These are phyloP conservation scores for Hemibagrus guttatus DNA, from an alignment of 2,797 vertebrate genomes.

Conservation along the genomic window DNA sequence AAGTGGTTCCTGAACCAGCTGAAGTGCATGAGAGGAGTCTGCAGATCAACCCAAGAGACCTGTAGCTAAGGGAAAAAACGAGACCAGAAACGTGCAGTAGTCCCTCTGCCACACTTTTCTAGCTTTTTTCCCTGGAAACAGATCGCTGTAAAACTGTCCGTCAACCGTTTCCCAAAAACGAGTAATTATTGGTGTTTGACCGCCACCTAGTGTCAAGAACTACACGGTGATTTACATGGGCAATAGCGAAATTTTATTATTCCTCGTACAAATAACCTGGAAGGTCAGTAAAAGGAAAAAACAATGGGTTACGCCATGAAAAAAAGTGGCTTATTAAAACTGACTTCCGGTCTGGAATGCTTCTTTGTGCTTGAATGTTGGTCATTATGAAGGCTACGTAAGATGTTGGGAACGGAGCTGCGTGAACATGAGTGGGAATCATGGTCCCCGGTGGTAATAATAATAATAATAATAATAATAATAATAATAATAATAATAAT, in stretches of 20 bases:
- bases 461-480: neutral
- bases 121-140: neutral
- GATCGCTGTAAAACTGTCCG: neutral
- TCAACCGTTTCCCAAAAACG: neutral
- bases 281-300: too few relatives aligned
- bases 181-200: slow-evolving; percentile 58
- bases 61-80: neutral
- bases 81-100: neutral
- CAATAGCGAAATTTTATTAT: neutral
- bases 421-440: neutral
- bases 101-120: neutral
- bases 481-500: neutral
- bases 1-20: neutral
- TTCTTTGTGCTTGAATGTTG: neutral
- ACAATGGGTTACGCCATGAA: neutral
- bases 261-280: neutral
- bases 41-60: neutral
- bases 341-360: neutral
- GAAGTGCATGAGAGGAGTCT: neutral
- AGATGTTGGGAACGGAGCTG: neutral
- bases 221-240: neutral
- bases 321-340: neutral
- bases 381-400: neutral
- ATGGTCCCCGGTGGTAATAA: too few relatives aligned
- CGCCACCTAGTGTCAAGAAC: slow-evolving; percentile 66